Conservation (phyloP, 1,140 invertebrate genomes). For the Himalopsyche phryganea region DNA sequence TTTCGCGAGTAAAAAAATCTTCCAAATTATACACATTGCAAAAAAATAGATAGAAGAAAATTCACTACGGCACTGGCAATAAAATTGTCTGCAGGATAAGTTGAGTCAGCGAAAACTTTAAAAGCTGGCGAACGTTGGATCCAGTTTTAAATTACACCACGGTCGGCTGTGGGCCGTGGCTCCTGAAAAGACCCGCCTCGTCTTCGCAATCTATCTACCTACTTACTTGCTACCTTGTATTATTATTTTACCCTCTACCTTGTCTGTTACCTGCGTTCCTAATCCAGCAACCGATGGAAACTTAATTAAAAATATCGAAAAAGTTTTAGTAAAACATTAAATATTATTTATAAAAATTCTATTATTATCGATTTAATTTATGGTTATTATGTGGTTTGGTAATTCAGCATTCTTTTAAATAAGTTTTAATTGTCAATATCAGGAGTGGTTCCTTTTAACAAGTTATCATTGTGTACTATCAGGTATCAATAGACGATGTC, state of each 20-base stretch:
- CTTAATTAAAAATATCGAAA: no score
- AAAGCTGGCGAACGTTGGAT: conserved; percentile 27
- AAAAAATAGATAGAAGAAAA: not conserved
- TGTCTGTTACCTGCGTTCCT: not conserved
- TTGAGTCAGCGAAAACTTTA: conserved; percentile 31
- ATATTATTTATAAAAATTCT: no score
- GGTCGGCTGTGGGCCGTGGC: conserved; percentile 6
- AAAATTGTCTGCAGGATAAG: conserved; percentile 27
- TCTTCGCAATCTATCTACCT: conserved; percentile 7
- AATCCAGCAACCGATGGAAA: not conserved
- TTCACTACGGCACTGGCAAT: not conserved
- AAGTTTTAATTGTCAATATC: no score
- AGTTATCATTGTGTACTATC: no score
- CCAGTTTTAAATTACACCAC: conserved; percentile 31
- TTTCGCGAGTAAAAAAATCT: no score
- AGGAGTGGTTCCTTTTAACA: no score
- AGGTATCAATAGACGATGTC: no score
- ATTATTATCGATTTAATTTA: no score
- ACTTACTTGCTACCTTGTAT: not conserved
- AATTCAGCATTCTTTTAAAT: no score
- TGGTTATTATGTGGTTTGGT: no score
- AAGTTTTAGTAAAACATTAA: no score
- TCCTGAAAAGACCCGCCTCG: conserved; percentile 12
- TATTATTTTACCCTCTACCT: not conserved
- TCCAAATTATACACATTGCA: no score